Evolutionary conservation across 2,888 invertebrate genomes (phyloP).

Genomic region (Zelleria hepariella): DNA sequence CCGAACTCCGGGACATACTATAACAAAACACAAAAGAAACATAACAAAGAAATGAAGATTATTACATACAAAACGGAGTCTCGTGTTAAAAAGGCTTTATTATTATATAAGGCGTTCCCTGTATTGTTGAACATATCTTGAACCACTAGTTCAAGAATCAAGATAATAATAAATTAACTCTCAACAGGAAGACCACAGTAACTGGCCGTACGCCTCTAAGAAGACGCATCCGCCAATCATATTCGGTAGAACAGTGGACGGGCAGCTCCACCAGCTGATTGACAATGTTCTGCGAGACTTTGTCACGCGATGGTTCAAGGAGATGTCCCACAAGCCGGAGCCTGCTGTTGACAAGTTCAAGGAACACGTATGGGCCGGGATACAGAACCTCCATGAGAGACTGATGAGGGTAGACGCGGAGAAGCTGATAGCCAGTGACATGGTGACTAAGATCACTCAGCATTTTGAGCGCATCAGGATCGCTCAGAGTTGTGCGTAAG

Average conservation of each 20-base stretch:
- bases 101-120: not conserved
- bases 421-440: constrained; percentile 85
- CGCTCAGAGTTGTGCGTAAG: constrained; percentile 82
- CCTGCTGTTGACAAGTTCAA: constrained; percentile 76
- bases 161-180: not conserved
- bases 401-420: constrained; percentile 83
- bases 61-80: no score
- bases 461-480: constrained; percentile 90
- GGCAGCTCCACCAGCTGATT: constrained; percentile 84
- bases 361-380: constrained; percentile 86
- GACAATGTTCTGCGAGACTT: constrained; percentile 86
- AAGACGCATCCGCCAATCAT: constrained; percentile 80
- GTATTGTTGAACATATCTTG: no score
- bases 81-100: no score
- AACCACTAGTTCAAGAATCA: not conserved
- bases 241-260: constrained; percentile 87
- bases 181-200: constrained; percentile 52
- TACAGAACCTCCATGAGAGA: constrained; percentile 80
- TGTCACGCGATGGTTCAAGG: constrained; percentile 81
- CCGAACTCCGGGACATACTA: no score
- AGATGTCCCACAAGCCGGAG: constrained; percentile 77
- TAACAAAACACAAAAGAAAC: no score
- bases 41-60: no score
- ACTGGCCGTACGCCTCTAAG: constrained; percentile 46
- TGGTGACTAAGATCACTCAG: constrained; percentile 83